Conservation (phyloP, 2,888 invertebrate genomes). For the Heliconius cydno region DNA sequence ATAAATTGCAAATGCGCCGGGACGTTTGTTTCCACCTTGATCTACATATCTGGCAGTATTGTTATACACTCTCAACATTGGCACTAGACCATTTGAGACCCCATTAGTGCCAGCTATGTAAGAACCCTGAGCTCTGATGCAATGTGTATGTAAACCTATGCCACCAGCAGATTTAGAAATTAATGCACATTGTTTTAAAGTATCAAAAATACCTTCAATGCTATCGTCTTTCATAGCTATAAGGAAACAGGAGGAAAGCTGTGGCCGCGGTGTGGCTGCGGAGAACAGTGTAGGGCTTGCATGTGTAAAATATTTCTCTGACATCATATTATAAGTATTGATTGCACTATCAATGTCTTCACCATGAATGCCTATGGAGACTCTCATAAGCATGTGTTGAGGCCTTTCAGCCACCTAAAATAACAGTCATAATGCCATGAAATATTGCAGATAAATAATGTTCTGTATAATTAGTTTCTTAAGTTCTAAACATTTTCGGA, state of each 20-base stretch:
- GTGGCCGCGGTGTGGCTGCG: conserved; percentile 95
- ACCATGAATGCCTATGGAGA: conserved; percentile 97
- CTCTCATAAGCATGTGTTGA: conserved; percentile 99
- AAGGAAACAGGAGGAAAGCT: conserved; percentile 97
- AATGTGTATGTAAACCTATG: conserved; percentile 97
- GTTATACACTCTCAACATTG: conserved; percentile 97
- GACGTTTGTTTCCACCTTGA: conserved; percentile 98
- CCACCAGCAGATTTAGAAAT: conserved; percentile 99
- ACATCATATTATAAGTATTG: conserved; percentile 97
- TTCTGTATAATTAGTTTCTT: no score
- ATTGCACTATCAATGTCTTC: conserved; percentile 96
- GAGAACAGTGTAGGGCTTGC: conserved; percentile 99
- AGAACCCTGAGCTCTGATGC: conserved; percentile 95
- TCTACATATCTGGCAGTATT: conserved; percentile 98
- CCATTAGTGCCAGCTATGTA: conserved; percentile 97
- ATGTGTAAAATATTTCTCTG: conserved; percentile 98
- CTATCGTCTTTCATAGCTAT: conserved; percentile 97
- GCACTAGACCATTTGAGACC: conserved; percentile 96
- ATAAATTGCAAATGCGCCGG: conserved; percentile 98
- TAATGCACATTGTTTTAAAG: conserved; percentile 95
- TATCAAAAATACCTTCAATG: conserved; percentile 97
- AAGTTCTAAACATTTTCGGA: no score
- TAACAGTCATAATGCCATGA: no score
- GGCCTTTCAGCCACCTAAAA: conserved; percentile 94
- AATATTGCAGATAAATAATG: no score